These are phyloP conservation scores for Erannis defoliaria DNA, from an alignment of 2,888 invertebrate genomes.

Conservation along the genomic window DNA sequence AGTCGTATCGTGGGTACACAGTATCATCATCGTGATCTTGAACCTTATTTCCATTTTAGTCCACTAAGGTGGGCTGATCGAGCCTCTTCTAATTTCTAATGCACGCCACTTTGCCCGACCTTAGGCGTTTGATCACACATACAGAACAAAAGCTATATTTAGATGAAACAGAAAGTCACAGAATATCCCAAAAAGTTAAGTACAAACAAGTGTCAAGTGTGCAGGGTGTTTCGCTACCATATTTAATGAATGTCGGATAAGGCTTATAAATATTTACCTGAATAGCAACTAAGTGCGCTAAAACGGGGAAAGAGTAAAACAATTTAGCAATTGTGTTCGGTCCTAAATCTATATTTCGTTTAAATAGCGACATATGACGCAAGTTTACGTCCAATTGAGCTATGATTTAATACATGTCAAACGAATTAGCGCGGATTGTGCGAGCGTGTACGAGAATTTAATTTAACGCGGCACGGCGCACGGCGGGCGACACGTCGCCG, in stretches of 20 bases:
- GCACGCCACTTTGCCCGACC: too few relatives aligned
- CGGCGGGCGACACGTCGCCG: conserved; percentile 49
- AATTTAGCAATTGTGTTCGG: conserved; percentile 47
- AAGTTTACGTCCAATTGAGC: conserved; percentile 11
- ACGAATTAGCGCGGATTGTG: conserved; percentile 54
- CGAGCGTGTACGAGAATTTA: conserved; percentile 57
- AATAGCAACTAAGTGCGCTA: conserved; percentile 83
- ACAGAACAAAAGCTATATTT: too few relatives aligned
- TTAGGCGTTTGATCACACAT: too few relatives aligned
- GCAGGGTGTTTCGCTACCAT: conserved; percentile 28
- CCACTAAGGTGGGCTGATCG: too few relatives aligned
- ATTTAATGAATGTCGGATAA: conserved; percentile 44
- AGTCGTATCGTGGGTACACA: too few relatives aligned
- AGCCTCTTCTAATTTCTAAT: too few relatives aligned
- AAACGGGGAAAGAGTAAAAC: conserved; percentile 77
- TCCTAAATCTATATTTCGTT: too few relatives aligned
- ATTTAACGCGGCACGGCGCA: conserved; percentile 47
- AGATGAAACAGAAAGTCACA: too few relatives aligned
- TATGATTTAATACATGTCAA: conserved; percentile 18
- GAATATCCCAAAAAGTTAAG: too few relatives aligned
- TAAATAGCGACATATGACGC: conserved; percentile 12
- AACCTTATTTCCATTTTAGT: too few relatives aligned
- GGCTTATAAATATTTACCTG: conserved; percentile 78
- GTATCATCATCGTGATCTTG: too few relatives aligned
- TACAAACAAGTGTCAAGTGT: conserved; percentile 5